Conservation (phyloP, 1,140 invertebrate genomes). For the Neodiprion pinetum region DNA sequence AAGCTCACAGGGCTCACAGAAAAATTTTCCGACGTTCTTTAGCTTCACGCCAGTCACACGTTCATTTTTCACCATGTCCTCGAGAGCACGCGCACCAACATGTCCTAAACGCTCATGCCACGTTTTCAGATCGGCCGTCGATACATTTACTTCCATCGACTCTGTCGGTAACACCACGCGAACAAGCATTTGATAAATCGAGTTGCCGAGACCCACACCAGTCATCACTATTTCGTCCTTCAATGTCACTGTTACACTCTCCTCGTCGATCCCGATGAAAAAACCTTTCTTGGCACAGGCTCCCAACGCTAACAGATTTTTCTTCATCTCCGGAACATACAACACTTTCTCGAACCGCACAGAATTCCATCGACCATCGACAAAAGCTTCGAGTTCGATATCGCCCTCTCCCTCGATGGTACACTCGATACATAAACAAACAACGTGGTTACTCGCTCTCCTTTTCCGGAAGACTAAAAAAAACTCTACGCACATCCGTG, state of each 20-base stretch:
- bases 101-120: slow-evolving; percentile 30
- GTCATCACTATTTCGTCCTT: slow-evolving; percentile 25
- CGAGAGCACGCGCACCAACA: slow-evolving; percentile 18
- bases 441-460: too few species aligned
- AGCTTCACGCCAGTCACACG: slow-evolving; percentile 8
- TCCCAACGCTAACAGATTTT: slow-evolving; percentile 31
- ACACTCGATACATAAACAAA: background rate
- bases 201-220: slow-evolving; percentile 13
- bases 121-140: slow-evolving; percentile 16
- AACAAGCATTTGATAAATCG: slow-evolving; percentile 17
- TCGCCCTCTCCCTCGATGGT: slow-evolving; percentile 9
- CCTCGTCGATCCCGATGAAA: slow-evolving; percentile 22
- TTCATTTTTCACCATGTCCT: slow-evolving; percentile 23
- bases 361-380: slow-evolving; percentile 11
- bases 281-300: slow-evolving; percentile 22
- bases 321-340: slow-evolving; percentile 20
- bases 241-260: slow-evolving; percentile 15
- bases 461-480: too few species aligned
- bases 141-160: slow-evolving; percentile 1
- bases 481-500: too few species aligned
- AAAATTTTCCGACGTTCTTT: background rate
- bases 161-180: background rate
- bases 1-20: too few species aligned
- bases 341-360: slow-evolving; percentile 15
- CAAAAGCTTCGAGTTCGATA: slow-evolving; percentile 7